Base-by-base conservation (phyloP, 1,140 invertebrate genomes). In the Luehdorfia chinensis region DNA sequence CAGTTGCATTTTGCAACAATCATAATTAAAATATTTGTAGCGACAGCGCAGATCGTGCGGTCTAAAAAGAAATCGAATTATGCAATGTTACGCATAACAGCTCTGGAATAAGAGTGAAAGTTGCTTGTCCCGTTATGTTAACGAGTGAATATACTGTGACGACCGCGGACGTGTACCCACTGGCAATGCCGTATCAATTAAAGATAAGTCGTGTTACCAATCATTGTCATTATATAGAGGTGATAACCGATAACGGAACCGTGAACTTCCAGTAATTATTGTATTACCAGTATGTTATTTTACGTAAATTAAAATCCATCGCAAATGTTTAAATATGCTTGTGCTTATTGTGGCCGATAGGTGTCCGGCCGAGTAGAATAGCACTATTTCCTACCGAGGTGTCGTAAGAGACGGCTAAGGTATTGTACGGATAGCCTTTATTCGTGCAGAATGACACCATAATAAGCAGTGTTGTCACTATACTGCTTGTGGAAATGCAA, bases 121-220 rank as follows among this genome's bases (percentile, higher is more conserved):
- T 37, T 13, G 34, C 34, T 21, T 37, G 34, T 37, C 34, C 15
- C 34, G 34, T 21, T 37, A 11, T 9, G 15, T 16, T 37, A 37
- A 37, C 34, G 34, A 37, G 15, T 16, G 34, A 16, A 37, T 21
- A 16, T 11, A 9, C 34, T 37, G 34, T 37, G 34, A 12, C 34
- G 34, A 19, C 18, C 18, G 34, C 8, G 34, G 15, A 37, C 34
- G 34, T 37, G 34, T 11, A 37, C 11, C 34, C 18, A 37, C 34
- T 37, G 34, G 15, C 34, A 37, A 37, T 37, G 34, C 21, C 34
- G 34, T 16, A 6, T 37, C 34, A 37, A 37, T 37, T 37, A 37
- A 16, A 37, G 34, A 37, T 37, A 37, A 37, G 34, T 21, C 34
- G n/a, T 37, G 21, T 37, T 37, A 37, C 34, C 34, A 37, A 37